Conservation (phyloP, 2,113 vertebrate species). For the Brachyhypopomus gauderio region DNA sequence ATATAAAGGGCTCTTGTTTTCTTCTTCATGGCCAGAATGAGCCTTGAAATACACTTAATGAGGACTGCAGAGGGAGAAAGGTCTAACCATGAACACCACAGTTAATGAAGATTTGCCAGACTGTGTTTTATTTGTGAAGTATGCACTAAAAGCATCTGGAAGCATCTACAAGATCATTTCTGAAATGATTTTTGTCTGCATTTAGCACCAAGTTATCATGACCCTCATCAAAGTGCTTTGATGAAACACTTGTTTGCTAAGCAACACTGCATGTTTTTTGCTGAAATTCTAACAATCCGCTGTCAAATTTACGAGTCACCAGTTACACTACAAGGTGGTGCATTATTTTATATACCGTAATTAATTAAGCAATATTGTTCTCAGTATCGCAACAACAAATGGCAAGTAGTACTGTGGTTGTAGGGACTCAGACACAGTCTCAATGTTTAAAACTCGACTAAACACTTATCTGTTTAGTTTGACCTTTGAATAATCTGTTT, state of each 20-base stretch:
- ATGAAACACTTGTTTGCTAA: neutral
- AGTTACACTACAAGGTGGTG: too few species aligned
- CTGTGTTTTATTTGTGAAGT: constrained; percentile 25
- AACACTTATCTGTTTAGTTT: too few species aligned
- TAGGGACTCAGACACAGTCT: too few species aligned
- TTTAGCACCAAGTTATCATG: neutral
- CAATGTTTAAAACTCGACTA: too few species aligned
- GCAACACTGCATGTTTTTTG: constrained; percentile 61
- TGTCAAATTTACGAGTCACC: constrained; percentile 9
- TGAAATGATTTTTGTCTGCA: neutral
- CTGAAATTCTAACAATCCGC: constrained; percentile 62
- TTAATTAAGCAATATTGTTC: too few species aligned
- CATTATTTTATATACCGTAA: too few species aligned
- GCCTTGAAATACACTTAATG: constrained; percentile 28
- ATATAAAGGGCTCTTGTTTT: constrained; percentile 41
- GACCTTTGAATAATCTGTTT: too few species aligned
- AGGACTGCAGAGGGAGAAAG: constrained; percentile 9
- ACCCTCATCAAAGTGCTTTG: neutral
- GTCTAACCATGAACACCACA: constrained; percentile 41
- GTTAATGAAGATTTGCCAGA: constrained; percentile 36
- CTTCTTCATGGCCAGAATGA: constrained; percentile 36
- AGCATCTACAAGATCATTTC: neutral
- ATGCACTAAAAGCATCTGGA: neutral
- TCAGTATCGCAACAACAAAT: too few species aligned
- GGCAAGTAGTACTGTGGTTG: too few species aligned